phyloP scores from a whole-genome alignment of 2,797 vertebrate species.

The Adrianichthys oophorus region DNA sequence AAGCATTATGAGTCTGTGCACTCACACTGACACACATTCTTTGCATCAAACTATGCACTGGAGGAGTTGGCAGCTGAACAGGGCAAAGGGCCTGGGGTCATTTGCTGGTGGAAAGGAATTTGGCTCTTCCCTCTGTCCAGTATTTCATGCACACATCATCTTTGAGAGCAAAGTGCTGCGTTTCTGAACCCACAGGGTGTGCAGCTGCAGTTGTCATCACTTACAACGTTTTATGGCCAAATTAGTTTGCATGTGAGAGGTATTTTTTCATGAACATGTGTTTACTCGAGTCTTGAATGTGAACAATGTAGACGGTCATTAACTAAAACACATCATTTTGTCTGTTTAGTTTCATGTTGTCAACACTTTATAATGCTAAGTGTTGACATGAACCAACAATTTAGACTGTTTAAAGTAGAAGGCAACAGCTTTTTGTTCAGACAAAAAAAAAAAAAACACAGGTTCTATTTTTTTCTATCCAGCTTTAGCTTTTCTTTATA shows the following conservation, averaged over 20 bases:
- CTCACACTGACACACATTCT: conserved; percentile 62
- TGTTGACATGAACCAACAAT: too few species aligned
- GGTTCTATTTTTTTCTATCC: too few species aligned
- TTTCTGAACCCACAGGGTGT: conserved; percentile 2
- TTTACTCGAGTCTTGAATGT: neutral
- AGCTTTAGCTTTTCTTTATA: too few species aligned
- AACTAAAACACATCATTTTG: too few species aligned
- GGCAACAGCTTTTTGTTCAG: too few species aligned
- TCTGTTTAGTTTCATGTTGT: too few species aligned
- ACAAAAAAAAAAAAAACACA: too few species aligned
- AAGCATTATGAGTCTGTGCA: conserved; percentile 41
- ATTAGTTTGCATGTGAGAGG: conserved; percentile 1
- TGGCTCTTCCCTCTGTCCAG: conserved; percentile 59
- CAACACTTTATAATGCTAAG: too few species aligned
- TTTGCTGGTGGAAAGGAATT: conserved; percentile 80
- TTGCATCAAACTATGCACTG: conserved; percentile 56
- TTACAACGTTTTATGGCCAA: conserved; percentile 8
- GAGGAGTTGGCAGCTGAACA: conserved; percentile 52
- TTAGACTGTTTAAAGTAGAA: too few species aligned
- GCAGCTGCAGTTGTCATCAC: conserved; percentile 5
- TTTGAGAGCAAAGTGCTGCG: conserved; percentile 44
- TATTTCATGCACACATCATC: conserved; percentile 59
- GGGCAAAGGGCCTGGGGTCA: conserved; percentile 64
- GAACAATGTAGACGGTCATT: conserved; percentile 6
- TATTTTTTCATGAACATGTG: conserved; percentile 3